Conservation (phyloP, 2,113 vertebrate genomes). For the Thunnus maccoyii region DNA sequence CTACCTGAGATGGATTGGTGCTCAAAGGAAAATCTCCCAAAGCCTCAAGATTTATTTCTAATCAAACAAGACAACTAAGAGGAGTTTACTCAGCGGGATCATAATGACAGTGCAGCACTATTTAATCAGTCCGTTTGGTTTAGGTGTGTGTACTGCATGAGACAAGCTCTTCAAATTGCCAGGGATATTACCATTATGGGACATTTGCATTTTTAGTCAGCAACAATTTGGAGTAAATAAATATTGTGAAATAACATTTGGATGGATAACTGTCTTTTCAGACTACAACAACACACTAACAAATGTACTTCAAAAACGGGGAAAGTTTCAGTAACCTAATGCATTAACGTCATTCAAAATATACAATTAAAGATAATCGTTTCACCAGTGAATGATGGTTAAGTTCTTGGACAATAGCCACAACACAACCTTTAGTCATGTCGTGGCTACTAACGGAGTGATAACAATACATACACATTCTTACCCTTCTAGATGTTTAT, state of each 20-base stretch:
- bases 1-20: slow-evolving; percentile 57
- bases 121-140: slow-evolving; percentile 83
- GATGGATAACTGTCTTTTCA: slow-evolving; percentile 27
- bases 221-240: slow-evolving; percentile 64
- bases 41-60: slow-evolving; percentile 84
- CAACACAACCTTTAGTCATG: not conserved
- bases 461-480: not conserved
- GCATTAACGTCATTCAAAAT: not conserved
- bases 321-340: too few species aligned
- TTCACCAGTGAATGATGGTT: not conserved
- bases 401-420: slow-evolving; percentile 4
- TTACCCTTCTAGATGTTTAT: not conserved
- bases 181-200: slow-evolving; percentile 58
- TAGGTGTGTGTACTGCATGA: slow-evolving; percentile 69
- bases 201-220: slow-evolving; percentile 71
- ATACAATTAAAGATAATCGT: not conserved
- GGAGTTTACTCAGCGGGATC: slow-evolving; percentile 71
- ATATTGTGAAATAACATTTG: slow-evolving; percentile 54
- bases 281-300: slow-evolving; percentile 21
- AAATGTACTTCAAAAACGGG: not conserved
- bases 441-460: not conserved
- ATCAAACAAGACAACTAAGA: slow-evolving; percentile 84
- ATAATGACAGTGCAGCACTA: slow-evolving; percentile 73
- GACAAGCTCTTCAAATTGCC: slow-evolving; percentile 80
- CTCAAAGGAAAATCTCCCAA: slow-evolving; percentile 73